Evolutionary conservation across 2,113 vertebrate species (phyloP), one percentile per base, ranked within the genome.

Genomic region (Motacilla tschutschensis): DNA sequence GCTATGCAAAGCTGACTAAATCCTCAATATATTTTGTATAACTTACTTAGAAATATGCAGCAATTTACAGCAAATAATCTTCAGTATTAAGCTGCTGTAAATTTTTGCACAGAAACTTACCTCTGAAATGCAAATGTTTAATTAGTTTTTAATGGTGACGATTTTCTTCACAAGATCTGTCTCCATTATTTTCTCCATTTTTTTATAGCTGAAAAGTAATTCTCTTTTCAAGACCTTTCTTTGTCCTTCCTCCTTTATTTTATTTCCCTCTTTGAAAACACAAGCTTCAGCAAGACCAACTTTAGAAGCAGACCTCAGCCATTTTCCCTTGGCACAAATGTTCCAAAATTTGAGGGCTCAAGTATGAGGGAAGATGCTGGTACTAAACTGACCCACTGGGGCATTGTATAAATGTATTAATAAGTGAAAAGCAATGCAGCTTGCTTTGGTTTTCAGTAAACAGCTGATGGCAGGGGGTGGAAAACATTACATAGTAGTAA

Each of bases 51-150:
- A 96, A 96, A 96, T 92, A 91, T 92, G 89, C 22, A 64, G 80
- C 90, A 96, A 94, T 96, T 95, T 96, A 86, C 41, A 92, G 81
- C 94, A 91, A 93, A 94, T 95, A 95, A 96, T 97, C 91, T 96
- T 94, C 94, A 88, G 88, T 95, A 86, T 96, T 93, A 95, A 92
- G 85, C 79, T 86, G 87, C 88, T 94, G 77, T 87, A 95, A 96
- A 96, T 81, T 95, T 96, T 92, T 79, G 60, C 83, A 90, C 62
- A 91, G 75, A 97, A 95, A 96, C 63, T 93, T 93, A 90, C 88
- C 80, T 93, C 95, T 96, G 93, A 95, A 96, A 95, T 94, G 86
- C 92, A 96, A 95, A 93, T 83, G 87, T 92, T 97, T 95, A 95
- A 92, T 95, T 95, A 93, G 88, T 91, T 96, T 96, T 95, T 95